Evolutionary conservation across 2,888 invertebrate genomes (phyloP).

Genomic region (Drosophila meridionalis): DNA sequence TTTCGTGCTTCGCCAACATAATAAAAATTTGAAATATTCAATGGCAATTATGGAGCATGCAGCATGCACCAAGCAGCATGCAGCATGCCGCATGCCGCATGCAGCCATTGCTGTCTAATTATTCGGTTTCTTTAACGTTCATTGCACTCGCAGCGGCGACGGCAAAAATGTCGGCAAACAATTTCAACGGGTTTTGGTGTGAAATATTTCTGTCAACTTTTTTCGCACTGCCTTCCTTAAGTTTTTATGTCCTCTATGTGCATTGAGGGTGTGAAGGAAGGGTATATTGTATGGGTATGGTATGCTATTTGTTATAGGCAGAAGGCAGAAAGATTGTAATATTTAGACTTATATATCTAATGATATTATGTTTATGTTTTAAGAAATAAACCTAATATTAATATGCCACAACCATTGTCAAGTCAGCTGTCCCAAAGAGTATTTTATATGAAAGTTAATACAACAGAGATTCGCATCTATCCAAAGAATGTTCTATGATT

Average conservation of each 20-base stretch:
- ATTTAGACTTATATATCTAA: too few relatives aligned
- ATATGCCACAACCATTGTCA: too few relatives aligned
- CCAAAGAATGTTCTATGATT: too few relatives aligned
- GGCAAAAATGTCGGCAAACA: slow-evolving; percentile 14
- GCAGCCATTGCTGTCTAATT: slow-evolving; percentile 29
- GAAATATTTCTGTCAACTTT: slow-evolving; percentile 36
- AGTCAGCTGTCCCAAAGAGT: too few relatives aligned
- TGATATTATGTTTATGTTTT: too few relatives aligned
- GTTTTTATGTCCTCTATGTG: not conserved
- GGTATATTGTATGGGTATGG: not conserved
- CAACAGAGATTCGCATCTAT: too few relatives aligned
- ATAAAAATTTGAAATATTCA: slow-evolving; percentile 20
- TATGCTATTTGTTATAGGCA: too few relatives aligned
- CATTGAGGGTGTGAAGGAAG: not conserved
- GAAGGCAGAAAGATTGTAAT: too few relatives aligned
- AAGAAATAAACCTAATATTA: too few relatives aligned
- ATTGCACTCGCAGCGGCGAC: slow-evolving; percentile 38
- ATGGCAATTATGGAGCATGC: slow-evolving; percentile 23
- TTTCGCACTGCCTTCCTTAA: slow-evolving; percentile 6
- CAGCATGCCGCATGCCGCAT: not conserved
- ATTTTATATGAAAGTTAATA: too few relatives aligned
- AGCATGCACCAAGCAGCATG: not conserved
- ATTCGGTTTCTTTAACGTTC: slow-evolving; percentile 33
- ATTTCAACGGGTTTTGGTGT: slow-evolving; percentile 31
- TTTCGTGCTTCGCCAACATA: not conserved